These are phyloP conservation scores for Patella depressa DNA, from an alignment of 2,888 invertebrate genomes.

Conservation along the genomic window DNA sequence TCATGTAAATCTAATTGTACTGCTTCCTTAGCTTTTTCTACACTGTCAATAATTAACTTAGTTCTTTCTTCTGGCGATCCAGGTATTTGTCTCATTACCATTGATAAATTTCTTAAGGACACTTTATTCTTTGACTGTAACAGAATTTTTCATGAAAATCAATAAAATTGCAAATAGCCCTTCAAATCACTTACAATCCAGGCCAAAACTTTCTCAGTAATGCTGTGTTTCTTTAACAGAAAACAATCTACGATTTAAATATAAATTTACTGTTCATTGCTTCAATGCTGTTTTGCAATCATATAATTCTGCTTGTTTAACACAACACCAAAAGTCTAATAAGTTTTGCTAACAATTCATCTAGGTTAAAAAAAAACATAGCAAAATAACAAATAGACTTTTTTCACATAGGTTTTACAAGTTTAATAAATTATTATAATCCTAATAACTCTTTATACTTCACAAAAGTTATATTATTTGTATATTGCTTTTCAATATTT, in stretches of 20 bases:
- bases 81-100: slow-evolving; percentile 81
- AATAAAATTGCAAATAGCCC: no score
- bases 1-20: slow-evolving; percentile 83
- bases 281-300: no score
- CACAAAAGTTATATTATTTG: no score
- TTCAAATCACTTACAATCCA: background rate
- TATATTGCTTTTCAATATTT: no score
- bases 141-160: background rate
- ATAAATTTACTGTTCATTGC: background rate
- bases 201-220: background rate
- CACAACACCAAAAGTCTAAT: no score
- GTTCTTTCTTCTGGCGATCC: slow-evolving; percentile 71
- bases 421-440: no score
- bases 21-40: slow-evolving; percentile 86
- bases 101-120: slow-evolving; percentile 85
- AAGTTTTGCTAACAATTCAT: no score
- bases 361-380: no score
- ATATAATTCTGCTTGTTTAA: no score
- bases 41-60: slow-evolving; percentile 80
- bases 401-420: no score
- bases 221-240: background rate
- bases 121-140: slow-evolving; percentile 81
- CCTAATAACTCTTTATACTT: no score
- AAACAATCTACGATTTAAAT: background rate
- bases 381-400: no score